Percentiles rank a stretch among this genome's conserved stretches.
Evolutionary conservation across 2,888 invertebrate genomes (phyloP).

Genomic region (Meiosimyza platycephala): DNA sequence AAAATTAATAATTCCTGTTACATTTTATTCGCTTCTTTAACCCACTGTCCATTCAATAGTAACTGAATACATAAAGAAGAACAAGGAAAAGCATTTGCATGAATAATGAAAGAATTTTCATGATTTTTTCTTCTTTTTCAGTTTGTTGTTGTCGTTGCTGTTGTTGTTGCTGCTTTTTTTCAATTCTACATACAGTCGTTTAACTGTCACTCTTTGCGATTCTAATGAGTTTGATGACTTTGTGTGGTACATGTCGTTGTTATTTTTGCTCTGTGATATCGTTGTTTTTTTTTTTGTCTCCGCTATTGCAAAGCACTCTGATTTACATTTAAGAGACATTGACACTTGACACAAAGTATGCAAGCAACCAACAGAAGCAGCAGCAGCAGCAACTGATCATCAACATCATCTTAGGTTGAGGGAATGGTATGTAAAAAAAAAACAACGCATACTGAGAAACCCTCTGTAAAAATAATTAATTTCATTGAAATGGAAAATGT

Average conservation of each 20-base stretch:
- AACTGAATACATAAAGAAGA: not conserved
- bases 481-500: too few species aligned
- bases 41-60: too few species aligned
- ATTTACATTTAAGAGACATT: slow-evolving; percentile 32
- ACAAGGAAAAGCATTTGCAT: slow-evolving; percentile 14
- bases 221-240: slow-evolving; percentile 42
- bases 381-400: too few species aligned
- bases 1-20: too few species aligned
- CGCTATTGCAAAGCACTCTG: slow-evolving; percentile 2
- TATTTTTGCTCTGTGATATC: slow-evolving; percentile 6
- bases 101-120: slow-evolving; percentile 15
- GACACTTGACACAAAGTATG: slow-evolving; percentile 30
- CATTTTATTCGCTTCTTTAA: too few species aligned
- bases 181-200: slow-evolving; percentile 10
- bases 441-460: too few species aligned
- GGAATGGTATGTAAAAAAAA: too few species aligned
- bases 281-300: not conserved
- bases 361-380: not conserved
- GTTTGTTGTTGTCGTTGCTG: not conserved
- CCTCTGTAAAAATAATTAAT: too few species aligned
- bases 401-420: too few species aligned
- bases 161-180: not conserved
- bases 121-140: not conserved
- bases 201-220: slow-evolving; percentile 38
- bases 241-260: slow-evolving; percentile 13